Conservation (phyloP, 92 coral and sea anemone species). For the Palythoa grandis region DNA sequence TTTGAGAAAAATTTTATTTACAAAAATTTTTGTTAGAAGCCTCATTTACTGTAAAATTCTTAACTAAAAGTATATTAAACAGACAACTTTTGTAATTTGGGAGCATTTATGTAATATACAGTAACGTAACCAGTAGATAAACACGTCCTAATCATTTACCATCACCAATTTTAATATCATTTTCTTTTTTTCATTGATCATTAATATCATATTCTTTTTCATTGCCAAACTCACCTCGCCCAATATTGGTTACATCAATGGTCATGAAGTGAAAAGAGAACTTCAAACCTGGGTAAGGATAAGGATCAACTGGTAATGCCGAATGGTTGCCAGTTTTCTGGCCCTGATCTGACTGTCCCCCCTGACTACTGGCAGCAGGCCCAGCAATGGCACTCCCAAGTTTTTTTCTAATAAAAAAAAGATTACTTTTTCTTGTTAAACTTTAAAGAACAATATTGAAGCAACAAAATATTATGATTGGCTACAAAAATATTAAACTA, state of each 20-base stretch:
- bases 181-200: too few relatives aligned
- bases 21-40: too few relatives aligned
- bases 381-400: constrained; percentile 99
- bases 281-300: constrained; percentile 77
- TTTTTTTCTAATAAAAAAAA: constrained; percentile 65
- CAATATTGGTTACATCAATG: constrained; percentile 87
- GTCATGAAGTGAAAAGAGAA: constrained; percentile 69
- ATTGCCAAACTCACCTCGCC: constrained; percentile 61
- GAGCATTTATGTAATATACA: too few relatives aligned
- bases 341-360: constrained; percentile 41
- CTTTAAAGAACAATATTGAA: not conserved
- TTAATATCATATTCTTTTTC: too few relatives aligned
- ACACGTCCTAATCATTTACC: too few relatives aligned
- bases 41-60: too few relatives aligned
- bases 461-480: not conserved
- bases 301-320: constrained; percentile 78
- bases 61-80: too few relatives aligned
- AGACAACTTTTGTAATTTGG: too few relatives aligned
- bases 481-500: too few relatives aligned
- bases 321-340: constrained; percentile 75
- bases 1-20: too few relatives aligned
- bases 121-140: too few relatives aligned
- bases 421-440: not conserved
- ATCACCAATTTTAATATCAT: too few relatives aligned
- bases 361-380: constrained; percentile 62